A percentile compares a stretch with the other conserved stretches of the same genome.
Conservation (phyloP, 37 sponge, comb jelly and placozoan genomes). For the Eunapius fragilis region DNA sequence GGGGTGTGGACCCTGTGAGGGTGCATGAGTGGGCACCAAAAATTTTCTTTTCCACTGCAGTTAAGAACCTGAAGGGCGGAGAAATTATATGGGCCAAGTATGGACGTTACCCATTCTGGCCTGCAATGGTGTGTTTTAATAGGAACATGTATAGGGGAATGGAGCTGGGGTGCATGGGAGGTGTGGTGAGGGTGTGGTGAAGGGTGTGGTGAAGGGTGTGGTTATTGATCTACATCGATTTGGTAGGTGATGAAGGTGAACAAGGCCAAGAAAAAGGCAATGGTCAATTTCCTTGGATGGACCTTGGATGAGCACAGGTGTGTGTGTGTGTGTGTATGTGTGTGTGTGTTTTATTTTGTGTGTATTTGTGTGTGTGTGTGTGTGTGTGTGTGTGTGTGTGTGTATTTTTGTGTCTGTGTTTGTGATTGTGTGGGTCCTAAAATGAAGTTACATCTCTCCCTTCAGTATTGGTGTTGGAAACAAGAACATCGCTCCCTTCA, state of each 20-base stretch:
- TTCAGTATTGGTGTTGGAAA: not conserved
- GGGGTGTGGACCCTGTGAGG: not conserved
- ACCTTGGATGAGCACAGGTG: not conserved
- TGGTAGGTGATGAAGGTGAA: not conserved
- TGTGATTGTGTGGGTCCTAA: too few relatives aligned
- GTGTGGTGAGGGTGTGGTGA: not conserved
- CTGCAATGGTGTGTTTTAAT: slow-evolving; percentile 33
- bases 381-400: not conserved
- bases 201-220: not conserved
- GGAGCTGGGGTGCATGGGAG: not conserved
- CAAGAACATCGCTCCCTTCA: not conserved
- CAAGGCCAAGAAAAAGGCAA: not conserved
- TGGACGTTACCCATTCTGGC: slow-evolving; percentile 42
- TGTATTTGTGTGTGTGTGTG: not conserved
- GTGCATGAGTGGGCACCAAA: not conserved
- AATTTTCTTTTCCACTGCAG: not conserved
- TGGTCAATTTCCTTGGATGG: not conserved
- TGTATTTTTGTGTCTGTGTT: too few relatives aligned
- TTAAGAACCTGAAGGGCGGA: slow-evolving; percentile 4
- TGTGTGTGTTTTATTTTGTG: too few relatives aligned
- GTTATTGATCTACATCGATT: not conserved
- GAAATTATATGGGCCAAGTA: slow-evolving; percentile 47
- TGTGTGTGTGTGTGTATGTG: not conserved
- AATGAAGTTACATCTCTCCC: not conserved
- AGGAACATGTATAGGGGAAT: not conserved